These are phyloP conservation scores for Drosophila chauvacae DNA, from an alignment of 1,140 invertebrate genomes.

Conservation along the genomic window DNA sequence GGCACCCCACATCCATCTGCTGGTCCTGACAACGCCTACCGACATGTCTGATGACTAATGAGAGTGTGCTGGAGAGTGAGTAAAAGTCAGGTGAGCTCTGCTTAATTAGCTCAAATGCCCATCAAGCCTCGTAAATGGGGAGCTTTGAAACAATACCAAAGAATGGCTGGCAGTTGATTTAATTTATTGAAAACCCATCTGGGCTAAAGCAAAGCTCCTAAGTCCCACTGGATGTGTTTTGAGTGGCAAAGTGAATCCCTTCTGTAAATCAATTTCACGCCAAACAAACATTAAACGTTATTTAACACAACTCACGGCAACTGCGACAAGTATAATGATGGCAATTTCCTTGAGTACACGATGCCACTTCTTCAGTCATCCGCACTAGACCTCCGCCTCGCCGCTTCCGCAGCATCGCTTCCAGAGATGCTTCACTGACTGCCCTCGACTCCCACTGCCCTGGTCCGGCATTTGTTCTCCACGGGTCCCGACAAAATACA, in stretches of 20 bases:
- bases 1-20: constrained; percentile 1
- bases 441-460: background rate
- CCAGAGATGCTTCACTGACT: constrained; percentile 29
- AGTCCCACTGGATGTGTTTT: constrained; percentile 3
- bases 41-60: constrained; percentile 55
- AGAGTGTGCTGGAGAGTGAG: constrained; percentile 30
- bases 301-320: constrained; percentile 74
- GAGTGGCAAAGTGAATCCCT: constrained; percentile 7
- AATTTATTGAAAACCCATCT: constrained; percentile 19
- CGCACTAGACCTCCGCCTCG: constrained; percentile 1
- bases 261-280: constrained; percentile 77
- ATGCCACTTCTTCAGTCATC: constrained; percentile 31
- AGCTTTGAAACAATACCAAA: constrained; percentile 18
- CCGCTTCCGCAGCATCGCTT: constrained; percentile 20
- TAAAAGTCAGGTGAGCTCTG: constrained; percentile 65
- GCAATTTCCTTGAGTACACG: constrained; percentile 81
- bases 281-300: constrained; percentile 80
- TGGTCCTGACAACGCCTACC: constrained; percentile 52
- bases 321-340: constrained; percentile 75
- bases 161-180: constrained; percentile 22
- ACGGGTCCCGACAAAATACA: constrained; percentile 65
- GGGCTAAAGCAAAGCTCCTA: constrained; percentile 5
- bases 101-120: constrained; percentile 67
- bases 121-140: constrained; percentile 58
- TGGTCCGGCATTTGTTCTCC: constrained; percentile 21